Base-by-base conservation (phyloP, 2,888 invertebrate genomes). In the Sarcophaga carnaria region DNA sequence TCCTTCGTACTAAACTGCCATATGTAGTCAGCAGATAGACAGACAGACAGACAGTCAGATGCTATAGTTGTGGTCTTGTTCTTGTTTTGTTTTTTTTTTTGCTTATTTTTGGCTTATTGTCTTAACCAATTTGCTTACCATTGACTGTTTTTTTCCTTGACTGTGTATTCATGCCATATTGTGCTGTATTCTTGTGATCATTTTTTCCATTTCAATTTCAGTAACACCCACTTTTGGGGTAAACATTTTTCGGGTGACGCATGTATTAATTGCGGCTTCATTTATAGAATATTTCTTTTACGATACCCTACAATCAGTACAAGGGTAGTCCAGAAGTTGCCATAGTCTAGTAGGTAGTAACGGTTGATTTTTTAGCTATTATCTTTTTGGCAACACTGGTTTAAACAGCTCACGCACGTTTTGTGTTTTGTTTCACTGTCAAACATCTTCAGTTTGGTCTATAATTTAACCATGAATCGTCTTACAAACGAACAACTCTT, bases 171-270 rank as follows among this genome's bases (percentile, higher is more conserved):
- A 76, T 83, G 49, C 4, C 64, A 66, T 54, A 54, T 14, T 54
- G 14, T 45, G 37, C 64, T 25, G 54, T 77, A 62, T 75, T 66
- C 63, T 75, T 89, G 90, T 90, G 90, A 90, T 91, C 90, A 91
- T 92, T 92, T 92, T 92, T 92, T 92, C 92, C 92, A 92, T 91
- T 87, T 92, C 91, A 89, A 91, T 91, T 91, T 90, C 88, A 90
- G 91, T 88, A 88, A 92, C 92, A 92, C 92, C 92, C 91, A 90
- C 91, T 92, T 91, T 91, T 91, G 91, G 12, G 90, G 90, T 91
- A 90, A 90, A 90, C 92, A 90, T 79, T 75, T 84, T 90, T 91
- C 89, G 89, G 91, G 89, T 90, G 88, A 88, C 83, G 89, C 88
- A 79, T 88, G 83, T 88, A 77, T 77, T 83, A 84, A 87, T 81